These are phyloP conservation scores for Liodrosophila aerea DNA, from an alignment of 2,888 invertebrate genomes.

Conservation along the genomic window DNA sequence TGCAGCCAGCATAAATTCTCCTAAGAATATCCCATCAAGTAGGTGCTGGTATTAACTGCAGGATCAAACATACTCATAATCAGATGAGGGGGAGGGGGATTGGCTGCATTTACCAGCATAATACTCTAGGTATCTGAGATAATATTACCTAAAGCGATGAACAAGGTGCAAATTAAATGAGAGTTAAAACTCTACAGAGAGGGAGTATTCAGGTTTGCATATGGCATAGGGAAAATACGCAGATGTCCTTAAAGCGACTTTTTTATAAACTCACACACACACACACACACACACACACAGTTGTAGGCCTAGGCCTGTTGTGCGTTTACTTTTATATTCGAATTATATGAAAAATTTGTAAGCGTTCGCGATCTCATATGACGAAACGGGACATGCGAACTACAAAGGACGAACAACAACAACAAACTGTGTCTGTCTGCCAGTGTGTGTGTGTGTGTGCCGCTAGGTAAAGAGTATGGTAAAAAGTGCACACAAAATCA, in stretches of 20 bases:
- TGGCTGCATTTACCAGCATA: constrained; percentile 44
- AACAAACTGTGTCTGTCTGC: constrained; percentile 22
- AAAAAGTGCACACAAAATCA: constrained; percentile 71
- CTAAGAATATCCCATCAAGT: neutral
- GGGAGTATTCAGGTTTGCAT: constrained; percentile 43
- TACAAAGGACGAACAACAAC: constrained; percentile 65
- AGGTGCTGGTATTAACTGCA: constrained; percentile 14
- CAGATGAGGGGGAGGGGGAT: too few relatives aligned
- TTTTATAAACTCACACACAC: constrained; percentile 30
- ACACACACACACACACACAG: constrained; percentile 12
- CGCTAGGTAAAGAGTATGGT: constrained; percentile 58
- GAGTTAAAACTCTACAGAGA: constrained; percentile 63
- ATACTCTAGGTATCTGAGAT: constrained; percentile 18
- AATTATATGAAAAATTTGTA: constrained; percentile 79
- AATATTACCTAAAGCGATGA: constrained; percentile 60
- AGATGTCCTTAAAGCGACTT: constrained; percentile 79
- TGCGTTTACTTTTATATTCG: constrained; percentile 55
- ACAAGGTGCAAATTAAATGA: constrained; percentile 77
- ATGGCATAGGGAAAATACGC: constrained; percentile 65
- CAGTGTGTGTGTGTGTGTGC: constrained; percentile 52
- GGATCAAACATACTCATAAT: too few relatives aligned
- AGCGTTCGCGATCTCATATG: constrained; percentile 76
- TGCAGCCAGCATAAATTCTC: too few relatives aligned
- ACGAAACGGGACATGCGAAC: constrained; percentile 77
- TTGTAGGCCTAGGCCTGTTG: constrained; percentile 36